Evolutionary conservation across 2,113 vertebrate species (phyloP), one percentile per base, ranked within the genome.

Genomic region (Sialia sialis): DNA sequence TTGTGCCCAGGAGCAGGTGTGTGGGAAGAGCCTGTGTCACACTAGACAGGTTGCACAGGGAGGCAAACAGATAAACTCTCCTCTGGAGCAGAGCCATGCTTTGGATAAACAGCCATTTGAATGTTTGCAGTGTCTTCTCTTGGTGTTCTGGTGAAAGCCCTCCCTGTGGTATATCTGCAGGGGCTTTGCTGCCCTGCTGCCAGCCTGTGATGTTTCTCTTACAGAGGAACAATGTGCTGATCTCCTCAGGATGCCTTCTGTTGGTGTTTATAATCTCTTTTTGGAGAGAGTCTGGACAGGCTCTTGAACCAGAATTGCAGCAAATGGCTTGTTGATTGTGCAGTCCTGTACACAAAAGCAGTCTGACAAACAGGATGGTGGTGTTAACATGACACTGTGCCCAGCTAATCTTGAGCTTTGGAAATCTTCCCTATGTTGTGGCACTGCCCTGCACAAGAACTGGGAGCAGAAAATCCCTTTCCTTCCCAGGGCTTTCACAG

Each of bases 11-110:
- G 32, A 79, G 14, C 26, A 34, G 18, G 10, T 7, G n/a, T 16
- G 32, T 77, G 60, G 46, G 39, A 60, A 10, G 1, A 5, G 49
- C 39, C n/a, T 1, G 2, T 34, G n/a, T 39, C n/a, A 14, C 0
- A 0, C 30, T 32, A 16, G 48, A 2, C 1, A 16, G 11, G 8
- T 43, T 62, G 30, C 48, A 66, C 66, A 46, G 11, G 34, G 46
- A 63, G 41, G 38, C 29, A 26, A 84, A 19, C n/a, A 22, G 16
- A 34, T 66, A 5, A 55, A 30, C 6, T 19, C 12, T 20, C 6
- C 34, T 44, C 29, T 55, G 55, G 9, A 41, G 19, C 60, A 44
- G 72, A 72, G 36, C 62, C 8, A 5, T 2, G 0, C 11, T 80
- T 59, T 36, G 27, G 58, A 11, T 38, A 32, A 38, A 1, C 5